Evolutionary conservation across 35 echinoderm and acorn worm genomes (phyloP).

Genomic region (Patiria miniata): DNA sequence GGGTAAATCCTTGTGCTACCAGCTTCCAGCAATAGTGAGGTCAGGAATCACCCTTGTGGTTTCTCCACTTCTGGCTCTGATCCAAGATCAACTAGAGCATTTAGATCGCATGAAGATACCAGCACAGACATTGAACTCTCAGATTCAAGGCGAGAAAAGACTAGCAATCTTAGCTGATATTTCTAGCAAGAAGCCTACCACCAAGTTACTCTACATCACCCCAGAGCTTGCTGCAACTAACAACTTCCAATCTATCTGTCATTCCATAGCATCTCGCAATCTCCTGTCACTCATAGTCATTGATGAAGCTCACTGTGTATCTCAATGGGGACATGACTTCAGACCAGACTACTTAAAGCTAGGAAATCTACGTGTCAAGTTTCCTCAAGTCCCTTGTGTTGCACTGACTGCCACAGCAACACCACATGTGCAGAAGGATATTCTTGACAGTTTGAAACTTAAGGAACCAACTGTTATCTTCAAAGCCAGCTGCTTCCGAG

Average conservation of each 20-base stretch:
- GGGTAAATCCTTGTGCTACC: constrained; percentile 96
- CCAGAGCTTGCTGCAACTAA: constrained; percentile 81
- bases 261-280: constrained; percentile 39
- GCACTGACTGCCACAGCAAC: constrained; percentile 95
- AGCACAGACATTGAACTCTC: constrained; percentile 87
- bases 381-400: constrained; percentile 76
- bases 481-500: constrained; percentile 83
- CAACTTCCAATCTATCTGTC: constrained; percentile 64
- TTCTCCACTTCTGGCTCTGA: constrained; percentile 94
- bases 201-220: constrained; percentile 92
- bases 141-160: constrained; percentile 69
- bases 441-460: constrained; percentile 62
- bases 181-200: constrained; percentile 59
- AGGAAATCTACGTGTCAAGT: constrained; percentile 57
- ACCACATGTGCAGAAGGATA: constrained; percentile 72
- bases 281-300: constrained; percentile 80
- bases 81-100: constrained; percentile 95
- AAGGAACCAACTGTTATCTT: constrained; percentile 58
- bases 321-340: constrained; percentile 99
- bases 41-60: constrained; percentile 82
- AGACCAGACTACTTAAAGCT: constrained; percentile 95
- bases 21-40: constrained; percentile 78
- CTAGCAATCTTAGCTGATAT: constrained; percentile 70
- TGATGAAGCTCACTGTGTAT: constrained; percentile 98
- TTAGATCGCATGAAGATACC: constrained; percentile 63